These are phyloP conservation scores for Formica aserva DNA, from an alignment of 2,888 invertebrate species.

Conservation along the genomic window DNA sequence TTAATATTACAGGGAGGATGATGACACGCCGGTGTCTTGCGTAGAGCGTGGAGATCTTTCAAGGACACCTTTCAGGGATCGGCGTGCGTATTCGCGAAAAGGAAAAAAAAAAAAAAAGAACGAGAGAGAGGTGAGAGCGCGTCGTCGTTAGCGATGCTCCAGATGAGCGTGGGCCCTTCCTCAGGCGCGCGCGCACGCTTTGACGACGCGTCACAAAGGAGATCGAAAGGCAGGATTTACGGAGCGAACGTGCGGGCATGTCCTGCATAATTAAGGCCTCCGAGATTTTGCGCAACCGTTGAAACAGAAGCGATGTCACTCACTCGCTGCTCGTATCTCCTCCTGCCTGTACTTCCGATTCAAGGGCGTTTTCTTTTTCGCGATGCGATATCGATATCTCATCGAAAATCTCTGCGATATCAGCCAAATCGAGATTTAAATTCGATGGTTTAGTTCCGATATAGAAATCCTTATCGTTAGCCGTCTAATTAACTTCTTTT, in stretches of 20 bases:
- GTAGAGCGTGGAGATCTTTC: slow-evolving; percentile 25
- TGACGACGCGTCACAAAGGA: slow-evolving; percentile 23
- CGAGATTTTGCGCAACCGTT: slow-evolving; percentile 20
- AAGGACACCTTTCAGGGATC: slow-evolving; percentile 40
- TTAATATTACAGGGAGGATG: slow-evolving; percentile 42
- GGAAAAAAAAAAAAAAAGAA: not conserved
- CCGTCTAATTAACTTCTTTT: not conserved
- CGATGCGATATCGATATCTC: too few relatives aligned
- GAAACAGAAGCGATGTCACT: slow-evolving; percentile 35
- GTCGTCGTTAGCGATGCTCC: slow-evolving; percentile 35
- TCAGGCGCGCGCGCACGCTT: not conserved
- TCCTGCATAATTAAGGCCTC: slow-evolving; percentile 11
- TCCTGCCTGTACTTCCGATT: not conserved
- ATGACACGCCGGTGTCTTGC: slow-evolving; percentile 45
- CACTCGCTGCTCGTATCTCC: not conserved
- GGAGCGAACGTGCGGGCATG: slow-evolving; percentile 12
- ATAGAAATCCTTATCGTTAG: not conserved
- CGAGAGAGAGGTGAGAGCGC: slow-evolving; percentile 23
- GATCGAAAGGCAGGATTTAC: slow-evolving; percentile 49
- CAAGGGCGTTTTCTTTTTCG: not conserved
- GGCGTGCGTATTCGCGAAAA: slow-evolving; percentile 23
- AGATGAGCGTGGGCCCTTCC: slow-evolving; percentile 41
- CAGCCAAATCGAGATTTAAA: not conserved
- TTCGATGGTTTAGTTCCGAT: not conserved
- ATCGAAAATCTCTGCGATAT: not conserved